Conservation (phyloP, 2,113 vertebrate species). For the Sphaerodactylus townsendi region DNA sequence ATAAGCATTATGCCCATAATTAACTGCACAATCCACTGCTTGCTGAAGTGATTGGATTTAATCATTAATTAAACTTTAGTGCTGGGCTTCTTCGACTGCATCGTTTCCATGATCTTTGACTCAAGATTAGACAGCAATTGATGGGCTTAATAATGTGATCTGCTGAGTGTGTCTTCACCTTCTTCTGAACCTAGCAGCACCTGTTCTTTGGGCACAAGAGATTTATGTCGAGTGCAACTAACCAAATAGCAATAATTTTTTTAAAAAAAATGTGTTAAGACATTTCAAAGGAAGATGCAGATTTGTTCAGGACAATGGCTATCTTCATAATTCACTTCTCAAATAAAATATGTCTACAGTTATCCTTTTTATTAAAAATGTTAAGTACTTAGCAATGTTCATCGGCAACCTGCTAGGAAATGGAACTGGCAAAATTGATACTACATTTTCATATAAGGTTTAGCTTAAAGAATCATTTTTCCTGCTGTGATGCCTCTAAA, state of each 20-base stretch:
- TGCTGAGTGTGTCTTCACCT: neutral
- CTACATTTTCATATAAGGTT: neutral
- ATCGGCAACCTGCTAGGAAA: neutral
- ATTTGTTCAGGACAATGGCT: neutral
- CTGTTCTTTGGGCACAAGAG: neutral
- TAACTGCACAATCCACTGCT: neutral
- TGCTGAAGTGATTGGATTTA: neutral
- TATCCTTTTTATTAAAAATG: neutral
- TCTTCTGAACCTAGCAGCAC: neutral
- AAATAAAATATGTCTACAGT: neutral
- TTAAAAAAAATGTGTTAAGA: slow-evolving; percentile 22
- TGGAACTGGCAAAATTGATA: neutral
- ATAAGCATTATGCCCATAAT: slow-evolving; percentile 25
- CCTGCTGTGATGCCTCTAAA: neutral
- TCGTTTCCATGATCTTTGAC: neutral
- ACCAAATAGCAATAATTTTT: neutral
- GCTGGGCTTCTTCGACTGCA: neutral
- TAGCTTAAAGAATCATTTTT: neutral
- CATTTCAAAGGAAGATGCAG: neutral
- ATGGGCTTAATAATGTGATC: neutral
- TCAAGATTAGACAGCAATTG: neutral
- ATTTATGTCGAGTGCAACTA: neutral
- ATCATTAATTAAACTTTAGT: neutral
- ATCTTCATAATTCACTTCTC: neutral
- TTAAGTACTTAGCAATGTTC: neutral